Evolutionary conservation across 2,797 vertebrate species (phyloP), one percentile per base, ranked within the genome.

Genomic region (Danio aesculapii): DNA sequence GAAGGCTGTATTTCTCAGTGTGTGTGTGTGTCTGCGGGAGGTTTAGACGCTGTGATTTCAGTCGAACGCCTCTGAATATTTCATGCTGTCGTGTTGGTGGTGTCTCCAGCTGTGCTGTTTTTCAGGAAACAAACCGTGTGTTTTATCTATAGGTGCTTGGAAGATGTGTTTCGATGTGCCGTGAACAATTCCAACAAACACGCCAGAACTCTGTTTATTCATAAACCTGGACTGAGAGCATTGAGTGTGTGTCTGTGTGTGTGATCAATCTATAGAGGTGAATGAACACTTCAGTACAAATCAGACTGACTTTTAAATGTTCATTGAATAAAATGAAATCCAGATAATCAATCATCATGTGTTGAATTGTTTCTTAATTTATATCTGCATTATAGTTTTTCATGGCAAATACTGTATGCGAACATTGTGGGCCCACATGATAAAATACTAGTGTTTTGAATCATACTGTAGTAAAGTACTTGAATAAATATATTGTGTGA

Each of bases 191-290:
- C 30, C n/a, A 59, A n/a, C 58, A 62, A 75, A 75, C 9, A 58
- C 46, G 43, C 12, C 12, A 50, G 57, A 62, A 17, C 19, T 49
- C 17, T 50, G 0, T 13, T 12, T 49, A 10, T 19, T 44, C 16
- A 3, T 43, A 1, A 5, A 47, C 30, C 55, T 43, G 19, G 17
- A 50, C 14, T 68, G 47, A 50, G 21, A 50, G 30, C 30, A 55
- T 55, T 30, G 30, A 30, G 30, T 30, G 30, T 30, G 30, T 30
- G 30, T 30, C 1, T 30, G 91, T 68, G 13, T 41, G 16, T 71
- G 68, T 53, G 52, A 55, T 55, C 30, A 13, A 21, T 17, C 41
- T 41, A 6, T 12, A 6, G 10, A 55, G 16, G 1, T 1, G 30
- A 70, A 9, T 52, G 3, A 6, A 69, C 47, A 9, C 61, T 50